phyloP scores from a whole-genome alignment of 2,113 vertebrate genomes.

The Rhinopomastus cyanomelas region DNA sequence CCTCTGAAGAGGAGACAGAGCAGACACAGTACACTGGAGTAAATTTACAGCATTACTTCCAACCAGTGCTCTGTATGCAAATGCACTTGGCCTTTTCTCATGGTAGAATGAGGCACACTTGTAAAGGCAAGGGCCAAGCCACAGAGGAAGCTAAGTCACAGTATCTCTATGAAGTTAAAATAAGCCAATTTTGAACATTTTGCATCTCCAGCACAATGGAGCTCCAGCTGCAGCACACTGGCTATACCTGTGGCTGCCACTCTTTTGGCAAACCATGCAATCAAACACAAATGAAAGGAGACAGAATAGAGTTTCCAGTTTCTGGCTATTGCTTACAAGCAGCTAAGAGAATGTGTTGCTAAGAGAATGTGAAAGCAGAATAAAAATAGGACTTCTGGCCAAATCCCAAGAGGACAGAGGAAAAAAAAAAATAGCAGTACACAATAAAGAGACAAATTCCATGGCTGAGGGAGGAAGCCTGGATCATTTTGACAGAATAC shows the following conservation, averaged over 20 bases:
- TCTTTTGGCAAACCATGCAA: not conserved
- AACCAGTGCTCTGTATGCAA: not conserved
- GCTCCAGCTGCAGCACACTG: not conserved
- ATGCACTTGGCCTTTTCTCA: not conserved
- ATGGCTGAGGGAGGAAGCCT: not conserved
- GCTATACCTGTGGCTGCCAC: not conserved
- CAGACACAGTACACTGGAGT: not conserved
- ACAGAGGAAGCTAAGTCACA: not conserved
- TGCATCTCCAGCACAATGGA: not conserved
- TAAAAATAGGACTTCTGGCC: constrained; percentile 35
- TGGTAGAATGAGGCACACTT: not conserved
- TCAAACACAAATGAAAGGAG: not conserved
- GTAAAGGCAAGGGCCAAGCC: not conserved
- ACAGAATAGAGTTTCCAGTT: not conserved
- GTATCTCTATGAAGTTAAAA: not conserved
- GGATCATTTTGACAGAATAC: not conserved
- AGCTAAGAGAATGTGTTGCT: constrained; percentile 40
- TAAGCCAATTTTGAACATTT: not conserved
- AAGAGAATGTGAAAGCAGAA: constrained; percentile 50
- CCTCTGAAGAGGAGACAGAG: not conserved
- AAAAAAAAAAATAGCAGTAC: not conserved
- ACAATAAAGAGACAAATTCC: not conserved
- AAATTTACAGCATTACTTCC: not conserved
- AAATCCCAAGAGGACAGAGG: not conserved
- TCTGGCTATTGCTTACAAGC: constrained; percentile 11